Evolutionary conservation across 1,140 invertebrate species (phyloP), one percentile per base, ranked within the genome.

Genomic region (Zaprionus taronus): DNA sequence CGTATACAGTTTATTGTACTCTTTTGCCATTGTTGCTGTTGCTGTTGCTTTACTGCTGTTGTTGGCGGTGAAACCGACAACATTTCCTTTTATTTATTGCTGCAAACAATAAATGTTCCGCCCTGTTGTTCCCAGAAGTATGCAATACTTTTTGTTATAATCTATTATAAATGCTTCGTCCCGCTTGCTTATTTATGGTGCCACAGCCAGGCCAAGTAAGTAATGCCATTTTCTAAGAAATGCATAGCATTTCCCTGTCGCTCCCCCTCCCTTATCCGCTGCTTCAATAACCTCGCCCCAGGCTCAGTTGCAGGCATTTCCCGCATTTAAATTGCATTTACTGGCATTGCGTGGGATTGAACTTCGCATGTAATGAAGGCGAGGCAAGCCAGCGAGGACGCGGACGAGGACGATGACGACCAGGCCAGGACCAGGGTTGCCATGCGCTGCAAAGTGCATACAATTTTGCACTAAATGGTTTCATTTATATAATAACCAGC

Each of bases 321-420:
- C 71, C 76, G 81, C 78, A 87, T 89, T 87, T 87, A 87, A 87
- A 87, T 87, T 90, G 85, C 85, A 90, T 81, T 87, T 72, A 70
- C 69, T 60, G 69, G 65, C 65, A 78, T 78, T 70, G 80, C 84
- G 84, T 87, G 83, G 80, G 77, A 60, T 83, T 73, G 84, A 81
- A 67, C 69, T 80, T 77, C 49, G 74, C 57, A 72, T 77, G 60
- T 72, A 80, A 77, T 77, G 60, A 72, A 44, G 70, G 31, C 74
- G 44, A 47, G 41, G 41, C 41, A n/a, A 68, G 64, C 51, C 26
- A 57, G 44, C 75, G 68, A 61, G 61, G 69, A 65, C 73, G 38
- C 22, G 17, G 51, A 44, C 53, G 41, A 47, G 41, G 41, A 47
- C 41, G n/a, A 7, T 47, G 41, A 47, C 41, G 41, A 47, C 0